Percentiles rank a stretch among this genome's conserved stretches.
These are phyloP conservation scores for Tenodera sinensis DNA, from an alignment of 2,888 invertebrate genomes.

Conservation along the genomic window DNA sequence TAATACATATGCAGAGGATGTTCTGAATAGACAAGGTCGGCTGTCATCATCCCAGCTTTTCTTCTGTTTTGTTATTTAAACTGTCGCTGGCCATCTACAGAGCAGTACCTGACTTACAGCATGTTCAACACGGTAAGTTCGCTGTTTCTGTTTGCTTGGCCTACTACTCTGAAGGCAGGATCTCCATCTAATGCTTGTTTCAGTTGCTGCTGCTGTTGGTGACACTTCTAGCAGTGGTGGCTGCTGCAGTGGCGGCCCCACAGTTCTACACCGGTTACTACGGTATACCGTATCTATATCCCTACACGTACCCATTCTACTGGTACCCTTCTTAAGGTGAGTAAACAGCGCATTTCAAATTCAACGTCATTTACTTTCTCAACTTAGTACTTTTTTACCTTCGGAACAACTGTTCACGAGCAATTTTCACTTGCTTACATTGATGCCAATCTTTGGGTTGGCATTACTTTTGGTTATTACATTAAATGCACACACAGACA, in stretches of 20 bases:
- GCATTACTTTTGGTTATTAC: too few relatives aligned
- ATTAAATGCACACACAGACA: too few relatives aligned
- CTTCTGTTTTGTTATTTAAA: background rate
- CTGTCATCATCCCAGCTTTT: background rate
- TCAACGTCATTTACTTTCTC: too few relatives aligned
- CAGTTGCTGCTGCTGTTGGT: background rate
- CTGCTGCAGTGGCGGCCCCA: background rate
- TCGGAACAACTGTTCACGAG: too few relatives aligned
- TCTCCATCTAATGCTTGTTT: background rate
- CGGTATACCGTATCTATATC: background rate
- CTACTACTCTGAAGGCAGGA: too few relatives aligned
- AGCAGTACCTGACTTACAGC: background rate
- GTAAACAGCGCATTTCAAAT: background rate
- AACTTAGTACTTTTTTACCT: too few relatives aligned
- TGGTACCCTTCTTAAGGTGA: background rate
- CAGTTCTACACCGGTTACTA: background rate
- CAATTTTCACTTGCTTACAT: too few relatives aligned
- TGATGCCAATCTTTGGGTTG: too few relatives aligned
- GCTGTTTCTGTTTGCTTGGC: too few relatives aligned
- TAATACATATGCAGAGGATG: background rate
- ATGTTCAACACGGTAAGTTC: background rate
- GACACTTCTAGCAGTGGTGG: background rate
- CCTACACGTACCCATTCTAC: background rate
- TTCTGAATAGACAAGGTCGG: background rate
- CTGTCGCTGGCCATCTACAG: background rate